These are phyloP conservation scores for pig (Sus scrofa) DNA, from an alignment of 2,113 vertebrate species.

Conservation along the genomic window T2T-Sscrofa CM000820.6:109053001-109053500, in stretches of 20 bases:
- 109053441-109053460: neutral
- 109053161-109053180: neutral
- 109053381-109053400: constrained; percentile 28
- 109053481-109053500: neutral
- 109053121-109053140: neutral
- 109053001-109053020: no score
- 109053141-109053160: neutral
- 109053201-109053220: neutral
- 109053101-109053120: neutral
- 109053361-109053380: neutral
- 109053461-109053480: neutral
- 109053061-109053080: no score
- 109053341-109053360: neutral
- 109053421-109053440: neutral
- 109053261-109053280: neutral
- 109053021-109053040: no score
- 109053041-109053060: no score
- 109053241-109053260: neutral
- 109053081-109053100: no score
- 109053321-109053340: neutral
- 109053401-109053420: neutral
- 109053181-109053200: constrained; percentile 13
- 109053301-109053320: neutral
- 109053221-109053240: neutral
- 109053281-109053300: neutral